Base-by-base conservation (phyloP, 1,140 invertebrate species). In the Panagrolaimus sp. region DNA sequence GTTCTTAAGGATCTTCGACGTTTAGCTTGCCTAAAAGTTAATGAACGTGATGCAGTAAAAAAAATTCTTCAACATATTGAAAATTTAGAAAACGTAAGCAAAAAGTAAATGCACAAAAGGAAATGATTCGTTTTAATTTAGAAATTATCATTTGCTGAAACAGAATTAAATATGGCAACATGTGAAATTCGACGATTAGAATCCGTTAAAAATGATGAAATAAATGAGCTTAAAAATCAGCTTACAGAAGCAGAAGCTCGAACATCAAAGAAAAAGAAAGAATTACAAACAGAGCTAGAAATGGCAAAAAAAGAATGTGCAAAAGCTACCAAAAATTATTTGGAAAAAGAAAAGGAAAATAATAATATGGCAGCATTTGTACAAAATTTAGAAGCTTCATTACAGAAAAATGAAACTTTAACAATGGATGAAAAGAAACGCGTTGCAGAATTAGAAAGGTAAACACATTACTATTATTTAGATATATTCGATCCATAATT, bases 251-350 rank as follows among this genome's bases (percentile, higher is more conserved):
- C 38, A 9, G 23, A 57, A 46, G 61, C 71, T 23, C 57, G 61
- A 43, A 77, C 67, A 27, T 69, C 70, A 43, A 75, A 78, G 68
- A 77, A 73, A 51, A 80, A 78, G 43, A 77, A 77, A 46, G 75
- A 80, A 53, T 63, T 78, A 23, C 57, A 81, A 53, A 23, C 63
- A 25, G 72, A 78, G 65, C 51, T 80, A 11, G 78, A 80, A 31
- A 27, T 27, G 13, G 38, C 73, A 11, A 78, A 68, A 48, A 72
- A 74, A 44, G 27, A 67, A 62, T 42, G 46, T n/a, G 14, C 14
- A 43, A 65, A 14, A 14, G 11, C 11, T 25, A 70, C 61, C 23
- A n/a, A 70, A 51, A n/a, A n/a, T 68, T 23, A 25, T 48, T 71
- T 70, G n/a, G 14, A 68, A 67, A 53, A 61, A 70, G 48, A 68